phyloP scores from a whole-genome alignment of 2,888 invertebrate species.

The Andrena bicolor region DNA sequence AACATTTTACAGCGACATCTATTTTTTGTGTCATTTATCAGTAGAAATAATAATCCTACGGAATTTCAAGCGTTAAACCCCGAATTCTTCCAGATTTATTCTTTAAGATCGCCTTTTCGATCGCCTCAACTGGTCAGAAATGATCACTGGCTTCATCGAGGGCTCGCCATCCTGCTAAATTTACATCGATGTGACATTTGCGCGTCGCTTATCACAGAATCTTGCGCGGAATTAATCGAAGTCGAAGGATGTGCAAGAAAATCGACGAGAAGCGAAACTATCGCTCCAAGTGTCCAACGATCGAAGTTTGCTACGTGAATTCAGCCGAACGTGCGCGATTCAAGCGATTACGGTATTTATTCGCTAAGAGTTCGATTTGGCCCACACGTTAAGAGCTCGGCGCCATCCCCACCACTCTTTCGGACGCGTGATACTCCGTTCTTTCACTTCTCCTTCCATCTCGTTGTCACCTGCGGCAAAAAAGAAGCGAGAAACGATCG shows the following conservation, averaged over 20 bases:
- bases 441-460: no score
- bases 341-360: no score
- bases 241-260: background rate
- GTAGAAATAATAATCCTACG: background rate
- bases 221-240: slow-evolving; percentile 5
- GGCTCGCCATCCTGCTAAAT: background rate
- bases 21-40: background rate
- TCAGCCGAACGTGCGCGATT: no score
- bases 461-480: no score
- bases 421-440: no score
- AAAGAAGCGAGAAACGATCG: no score
- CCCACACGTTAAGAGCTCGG: no score
- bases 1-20: background rate
- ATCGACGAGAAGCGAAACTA: background rate
- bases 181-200: background rate
- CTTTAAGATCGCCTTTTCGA: background rate
- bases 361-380: no score
- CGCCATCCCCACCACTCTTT: no score
- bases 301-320: background rate
- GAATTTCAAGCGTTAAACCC: background rate
- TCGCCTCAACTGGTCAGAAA: background rate
- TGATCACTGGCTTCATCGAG: background rate
- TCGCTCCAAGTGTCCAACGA: background rate
- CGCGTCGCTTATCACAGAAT: slow-evolving; percentile 10
- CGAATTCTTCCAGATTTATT: background rate